phyloP scores from a whole-genome alignment of 2,113 vertebrate genomes.

The Mirounga angustirostris region DNA sequence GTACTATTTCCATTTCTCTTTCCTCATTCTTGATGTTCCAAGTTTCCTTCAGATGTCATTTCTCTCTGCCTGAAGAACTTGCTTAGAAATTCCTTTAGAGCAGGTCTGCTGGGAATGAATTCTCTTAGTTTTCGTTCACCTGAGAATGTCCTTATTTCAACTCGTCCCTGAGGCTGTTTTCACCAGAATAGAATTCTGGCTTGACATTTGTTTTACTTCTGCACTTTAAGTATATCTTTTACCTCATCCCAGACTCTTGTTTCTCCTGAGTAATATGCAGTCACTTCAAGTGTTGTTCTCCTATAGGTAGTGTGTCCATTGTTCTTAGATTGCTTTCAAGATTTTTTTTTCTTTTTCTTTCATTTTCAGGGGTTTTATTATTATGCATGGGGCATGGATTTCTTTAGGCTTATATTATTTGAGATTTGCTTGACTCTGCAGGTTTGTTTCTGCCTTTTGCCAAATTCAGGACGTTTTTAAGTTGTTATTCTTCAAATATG shows the following conservation, averaged over 20 bases:
- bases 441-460: not conserved
- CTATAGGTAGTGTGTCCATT: not conserved
- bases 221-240: not conserved
- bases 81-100: not conserved
- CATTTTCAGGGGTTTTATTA: slow-evolving; percentile 41
- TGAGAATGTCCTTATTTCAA: not conserved
- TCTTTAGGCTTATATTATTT: not conserved
- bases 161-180: not conserved
- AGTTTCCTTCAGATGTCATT: slow-evolving; percentile 20
- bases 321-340: not conserved
- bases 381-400: not conserved
- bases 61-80: not conserved
- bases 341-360: not conserved
- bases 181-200: not conserved
- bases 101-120: not conserved
- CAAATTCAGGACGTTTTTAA: not conserved
- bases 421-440: not conserved
- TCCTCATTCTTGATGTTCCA: not conserved
- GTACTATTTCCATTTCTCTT: not conserved
- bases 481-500: not conserved
- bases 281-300: not conserved
- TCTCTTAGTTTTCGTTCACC: not conserved
- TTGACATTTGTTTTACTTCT: not conserved
- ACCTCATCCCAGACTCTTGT: not conserved
- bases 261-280: not conserved